These are phyloP conservation scores for Drosophila obscura DNA, from an alignment of 1,140 invertebrate species.

Conservation along the genomic window DNA sequence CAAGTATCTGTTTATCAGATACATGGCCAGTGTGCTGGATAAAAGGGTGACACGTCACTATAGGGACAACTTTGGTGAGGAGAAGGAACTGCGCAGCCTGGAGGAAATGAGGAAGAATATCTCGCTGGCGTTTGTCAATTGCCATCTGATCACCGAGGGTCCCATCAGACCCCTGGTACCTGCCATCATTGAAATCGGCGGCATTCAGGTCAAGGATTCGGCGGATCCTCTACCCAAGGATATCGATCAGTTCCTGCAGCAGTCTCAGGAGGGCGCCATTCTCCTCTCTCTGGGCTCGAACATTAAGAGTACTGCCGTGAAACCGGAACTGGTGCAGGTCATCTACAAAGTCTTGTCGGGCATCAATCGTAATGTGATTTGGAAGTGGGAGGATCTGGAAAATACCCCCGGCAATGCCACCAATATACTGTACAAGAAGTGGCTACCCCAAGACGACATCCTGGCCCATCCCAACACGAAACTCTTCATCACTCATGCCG, in stretches of 20 bases:
- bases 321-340: conserved; percentile 75
- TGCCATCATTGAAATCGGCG: conserved; percentile 81
- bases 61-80: conserved; percentile 30
- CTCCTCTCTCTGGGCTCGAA: conserved; percentile 87
- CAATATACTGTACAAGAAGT: conserved; percentile 88
- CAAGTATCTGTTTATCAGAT: conserved; percentile 2
- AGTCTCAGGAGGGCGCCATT: conserved; percentile 85
- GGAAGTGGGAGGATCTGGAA: conserved; percentile 86
- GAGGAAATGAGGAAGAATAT: conserved; percentile 55
- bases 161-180: conserved; percentile 79
- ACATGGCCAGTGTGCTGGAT: neutral
- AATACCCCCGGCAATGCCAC: conserved; percentile 85
- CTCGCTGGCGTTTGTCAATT: conserved; percentile 63
- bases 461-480: conserved; percentile 88
- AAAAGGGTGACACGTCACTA: conserved; percentile 1
- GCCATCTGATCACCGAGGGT: conserved; percentile 67
- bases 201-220: conserved; percentile 82
- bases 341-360: conserved; percentile 84
- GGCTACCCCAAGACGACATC: conserved; percentile 90
- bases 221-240: conserved; percentile 82
- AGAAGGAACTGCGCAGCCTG: conserved; percentile 31
- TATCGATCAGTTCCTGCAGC: conserved; percentile 84
- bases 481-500: conserved; percentile 90
- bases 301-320: conserved; percentile 83
- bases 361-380: conserved; percentile 85